Evolutionary conservation across 2,113 vertebrate species (phyloP), one percentile per base, ranked within the genome.

Genomic region (Rhynchopsitta pachyrhyncha): DNA sequence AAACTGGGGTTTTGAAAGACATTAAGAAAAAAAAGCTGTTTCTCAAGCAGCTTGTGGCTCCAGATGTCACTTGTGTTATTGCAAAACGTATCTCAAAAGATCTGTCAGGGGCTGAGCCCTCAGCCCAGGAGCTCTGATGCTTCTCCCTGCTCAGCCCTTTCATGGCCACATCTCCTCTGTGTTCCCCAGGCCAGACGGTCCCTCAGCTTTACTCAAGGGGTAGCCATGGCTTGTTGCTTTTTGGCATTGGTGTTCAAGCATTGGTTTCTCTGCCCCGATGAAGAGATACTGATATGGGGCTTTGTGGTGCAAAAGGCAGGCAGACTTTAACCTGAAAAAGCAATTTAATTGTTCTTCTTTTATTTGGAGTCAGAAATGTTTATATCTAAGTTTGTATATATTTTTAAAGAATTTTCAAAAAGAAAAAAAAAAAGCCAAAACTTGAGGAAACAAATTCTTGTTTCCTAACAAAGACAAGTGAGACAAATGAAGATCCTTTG

Each of bases 221-320:
- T 35, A 49, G 10, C 25, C 2, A 1, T 27, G 22, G 13, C 19
- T 79, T 7, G 1, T 49, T 41, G 37, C 19, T 57, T 82, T 74
- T 67, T 75, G 42, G 39, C 23, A 20, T 19, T 14, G 50, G 22
- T 0, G 0, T 13, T 68, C 53, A 62, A n/a, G 47, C 22, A 2
- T 1, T 64, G 60, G 13, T 12, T 88, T 63, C 71, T 80, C 33
- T 78, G 29, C 13, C 41, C 49, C 55, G 47, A 11, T 59, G 42
- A 42, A 67, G 17, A 11, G 33, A 75, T 46, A 46, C 64, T 85
- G 62, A 29, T 41, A 9, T 24, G 29, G 29, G 33, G 11, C 39
- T 80, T 81, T 25, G 46, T 16, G 29, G 62, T 76, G 25, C 71
- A 73, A 82, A 62, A 77, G 17, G 23, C n/a, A 55, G 49, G 49